Evolutionary conservation across 1,140 invertebrate genomes (phyloP), one percentile per base, ranked within the genome.

Genomic region (Nylanderia fulva): DNA sequence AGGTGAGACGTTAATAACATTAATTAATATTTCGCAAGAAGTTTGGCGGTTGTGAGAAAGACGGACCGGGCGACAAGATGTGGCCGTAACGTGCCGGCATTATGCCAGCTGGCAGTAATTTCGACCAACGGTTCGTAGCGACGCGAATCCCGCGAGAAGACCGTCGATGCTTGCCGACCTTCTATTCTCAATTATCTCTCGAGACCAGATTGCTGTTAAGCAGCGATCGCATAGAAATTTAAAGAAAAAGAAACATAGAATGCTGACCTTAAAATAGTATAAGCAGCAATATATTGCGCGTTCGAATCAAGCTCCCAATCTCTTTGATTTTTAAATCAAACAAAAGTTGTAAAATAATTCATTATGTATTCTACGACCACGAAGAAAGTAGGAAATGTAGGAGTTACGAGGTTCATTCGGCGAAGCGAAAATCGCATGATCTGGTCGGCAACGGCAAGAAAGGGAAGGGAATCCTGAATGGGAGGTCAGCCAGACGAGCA

Each of bases 11-110:
- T 94, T 94, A 94, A 94, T 94, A 95, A 95, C 91, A 92, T 95
- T 95, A 94, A 95, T 94, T 95, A 95, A 95, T 94, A 94, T 94
- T 94, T 94, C 91, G 93, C 92, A 90, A 92, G 92, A 94, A 92
- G 90, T 93, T 94, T 87, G 91, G 92, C 87, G 92, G 91, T 92
- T 94, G 89, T 45, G 87, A 77, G 84, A 87, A 87, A 89, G 82
- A 39, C 86, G 89, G 82, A 39, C 86, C 63, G 80, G 56, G 68
- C 69, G 71, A 85, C 76, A 76, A 76, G 52, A 39, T 66, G 72
- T 56, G 79, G 56, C 60, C 33, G 76, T 77, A 85, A 83, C 79
- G 76, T 58, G 76, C 75, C 74, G 93, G 92, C 93, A 94, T 92
- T 88, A 91, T 94, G 94, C 94, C 94, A 95, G 92, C 91, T 95